Evolutionary conservation across 2,797 vertebrate species (phyloP).

Genomic region (Malacoraja senta): DNA sequence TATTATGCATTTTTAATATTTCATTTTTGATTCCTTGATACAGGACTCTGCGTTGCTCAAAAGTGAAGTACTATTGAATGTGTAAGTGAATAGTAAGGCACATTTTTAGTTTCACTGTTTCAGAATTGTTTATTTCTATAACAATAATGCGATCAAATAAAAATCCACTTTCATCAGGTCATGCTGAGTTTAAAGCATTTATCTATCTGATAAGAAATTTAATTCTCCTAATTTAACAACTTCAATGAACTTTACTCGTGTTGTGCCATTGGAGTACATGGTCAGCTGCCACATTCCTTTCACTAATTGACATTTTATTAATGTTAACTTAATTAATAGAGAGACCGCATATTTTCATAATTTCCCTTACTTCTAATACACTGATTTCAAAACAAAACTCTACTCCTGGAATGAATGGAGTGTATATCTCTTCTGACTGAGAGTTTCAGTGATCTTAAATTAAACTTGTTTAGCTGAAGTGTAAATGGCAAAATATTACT

Average conservation of each 20-base stretch:
- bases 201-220: neutral
- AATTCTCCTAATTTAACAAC: neutral
- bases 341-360: neutral
- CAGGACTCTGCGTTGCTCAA: conserved; percentile 55
- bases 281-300: neutral
- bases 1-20: neutral
- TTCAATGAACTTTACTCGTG: neutral
- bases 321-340: neutral
- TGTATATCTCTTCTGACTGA: neutral
- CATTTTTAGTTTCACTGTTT: neutral
- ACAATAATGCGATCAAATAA: neutral
- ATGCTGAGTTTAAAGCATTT: neutral
- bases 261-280: neutral
- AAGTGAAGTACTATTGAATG: conserved; percentile 59
- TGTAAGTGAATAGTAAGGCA: conserved; percentile 56
- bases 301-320: neutral
- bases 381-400: neutral
- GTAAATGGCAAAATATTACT: neutral
- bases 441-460: neutral
- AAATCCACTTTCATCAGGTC: neutral
- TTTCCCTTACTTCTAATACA: neutral
- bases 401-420: neutral
- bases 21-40: conserved; percentile 42
- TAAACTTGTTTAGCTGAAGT: neutral
- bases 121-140: neutral